Conservation (phyloP, 1,140 invertebrate genomes). For the Drosophila quadrilineata region DNA sequence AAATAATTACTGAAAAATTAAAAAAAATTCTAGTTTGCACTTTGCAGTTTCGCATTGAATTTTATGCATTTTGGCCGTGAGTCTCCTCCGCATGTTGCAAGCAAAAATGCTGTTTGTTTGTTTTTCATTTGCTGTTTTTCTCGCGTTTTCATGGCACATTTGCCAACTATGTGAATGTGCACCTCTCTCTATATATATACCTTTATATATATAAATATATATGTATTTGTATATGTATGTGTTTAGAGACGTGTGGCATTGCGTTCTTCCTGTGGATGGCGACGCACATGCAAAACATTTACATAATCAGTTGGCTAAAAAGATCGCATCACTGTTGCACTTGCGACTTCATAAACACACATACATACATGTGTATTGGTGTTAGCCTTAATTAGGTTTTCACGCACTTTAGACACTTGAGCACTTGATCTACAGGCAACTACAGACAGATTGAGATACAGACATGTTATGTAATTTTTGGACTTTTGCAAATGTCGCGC, state of each 20-base stretch:
- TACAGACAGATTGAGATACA: neutral
- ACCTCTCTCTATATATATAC: no score
- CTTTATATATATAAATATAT: no score
- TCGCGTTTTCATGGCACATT: slow-evolving; percentile 35
- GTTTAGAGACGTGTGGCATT: slow-evolving; percentile 63
- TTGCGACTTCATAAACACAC: no score
- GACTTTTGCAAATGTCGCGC: slow-evolving; percentile 29
- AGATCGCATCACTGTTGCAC: slow-evolving; percentile 6
- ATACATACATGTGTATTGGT: no score
- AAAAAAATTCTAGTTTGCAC: no score
- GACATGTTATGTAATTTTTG: neutral
- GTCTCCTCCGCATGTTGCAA: slow-evolving; percentile 28
- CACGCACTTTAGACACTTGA: slow-evolving; percentile 66
- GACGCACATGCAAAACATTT: slow-evolving; percentile 34
- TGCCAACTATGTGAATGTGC: no score
- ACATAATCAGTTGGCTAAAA: slow-evolving; percentile 65
- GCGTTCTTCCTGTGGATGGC: slow-evolving; percentile 64
- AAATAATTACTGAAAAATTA: no score
- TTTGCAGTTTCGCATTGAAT: no score
- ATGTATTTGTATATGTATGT: no score
- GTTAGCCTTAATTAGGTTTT: slow-evolving; percentile 42
- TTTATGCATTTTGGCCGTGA: neutral
- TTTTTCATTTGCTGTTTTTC: slow-evolving; percentile 47
- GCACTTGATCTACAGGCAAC: slow-evolving; percentile 7
- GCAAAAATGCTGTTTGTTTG: slow-evolving; percentile 59